phyloP scores from a whole-genome alignment of 2,888 invertebrate species.

The Amiota communis region DNA sequence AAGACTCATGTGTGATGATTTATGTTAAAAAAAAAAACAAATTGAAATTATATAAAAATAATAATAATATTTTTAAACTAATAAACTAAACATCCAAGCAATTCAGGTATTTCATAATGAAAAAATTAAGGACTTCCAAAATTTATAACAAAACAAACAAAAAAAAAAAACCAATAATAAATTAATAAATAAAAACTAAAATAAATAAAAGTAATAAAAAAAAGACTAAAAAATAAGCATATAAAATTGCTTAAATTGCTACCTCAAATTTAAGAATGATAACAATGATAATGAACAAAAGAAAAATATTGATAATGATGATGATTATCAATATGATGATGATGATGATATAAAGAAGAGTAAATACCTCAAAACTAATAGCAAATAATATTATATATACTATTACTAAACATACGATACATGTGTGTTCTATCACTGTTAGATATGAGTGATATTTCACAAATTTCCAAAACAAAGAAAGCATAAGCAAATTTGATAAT shows the following conservation, averaged over 20 bases:
- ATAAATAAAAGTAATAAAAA: conserved; percentile 44
- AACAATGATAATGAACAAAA: too few relatives aligned
- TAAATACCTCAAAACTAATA: conserved; percentile 30
- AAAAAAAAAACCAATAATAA: conserved; percentile 17
- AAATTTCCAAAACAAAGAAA: too few relatives aligned
- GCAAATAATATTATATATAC: conserved; percentile 25
- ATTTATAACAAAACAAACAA: conserved; percentile 32
- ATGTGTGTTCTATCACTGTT: too few relatives aligned
- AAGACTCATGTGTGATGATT: conserved; percentile 40
- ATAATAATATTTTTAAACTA: conserved; percentile 14
- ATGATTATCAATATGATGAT: conserved; percentile 40
- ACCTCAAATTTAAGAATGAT: conserved; percentile 58
- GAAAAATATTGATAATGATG: background rate
- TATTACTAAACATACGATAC: background rate
- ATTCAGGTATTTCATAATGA: conserved; percentile 61
- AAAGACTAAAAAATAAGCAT: conserved; percentile 50
- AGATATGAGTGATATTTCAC: too few relatives aligned
- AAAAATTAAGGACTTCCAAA: conserved; percentile 46
- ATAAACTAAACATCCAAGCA: conserved; percentile 60
- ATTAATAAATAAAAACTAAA: conserved; percentile 49
- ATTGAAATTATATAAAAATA: conserved; percentile 32
- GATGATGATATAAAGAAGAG: conserved; percentile 35
- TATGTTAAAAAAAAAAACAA: conserved; percentile 37
- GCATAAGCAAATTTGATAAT: too few relatives aligned
- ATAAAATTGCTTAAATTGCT: conserved; percentile 49